Evolutionary conservation across 1,140 invertebrate genomes (phyloP).

Genomic region (Drosophila jambulina): DNA sequence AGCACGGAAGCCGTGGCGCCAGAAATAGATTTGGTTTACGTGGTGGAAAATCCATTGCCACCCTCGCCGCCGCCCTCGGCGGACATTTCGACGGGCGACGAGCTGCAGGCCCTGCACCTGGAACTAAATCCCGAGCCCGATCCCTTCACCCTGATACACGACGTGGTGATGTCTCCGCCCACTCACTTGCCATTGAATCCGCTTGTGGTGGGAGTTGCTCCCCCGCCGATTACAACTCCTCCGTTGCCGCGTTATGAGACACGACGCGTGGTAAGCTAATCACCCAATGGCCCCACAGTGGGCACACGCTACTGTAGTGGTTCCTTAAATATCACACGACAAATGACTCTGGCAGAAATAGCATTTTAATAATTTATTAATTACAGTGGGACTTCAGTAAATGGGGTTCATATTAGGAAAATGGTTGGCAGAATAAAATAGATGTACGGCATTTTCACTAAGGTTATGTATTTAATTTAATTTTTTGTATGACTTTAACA

Average conservation of each 20-base stretch:
- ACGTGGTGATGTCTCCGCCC: conserved; percentile 31
- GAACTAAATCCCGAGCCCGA: conserved; percentile 29
- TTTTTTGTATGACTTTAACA: background rate
- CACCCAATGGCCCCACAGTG: conserved; percentile 34
- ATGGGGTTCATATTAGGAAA: background rate
- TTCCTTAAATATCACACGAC: background rate
- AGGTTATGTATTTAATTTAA: background rate
- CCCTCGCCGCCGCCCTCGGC: conserved; percentile 66
- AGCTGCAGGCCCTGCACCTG: conserved; percentile 41
- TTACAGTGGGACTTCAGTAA: background rate
- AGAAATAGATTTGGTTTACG: conserved; percentile 76
- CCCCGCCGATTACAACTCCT: conserved; percentile 2
- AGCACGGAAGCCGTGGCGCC: conserved; percentile 26
- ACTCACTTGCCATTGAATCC: conserved; percentile 16
- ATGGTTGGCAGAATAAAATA: no score
- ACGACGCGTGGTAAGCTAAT: conserved; percentile 78
- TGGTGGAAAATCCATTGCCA: conserved; percentile 75
- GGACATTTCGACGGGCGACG: conserved; percentile 55
- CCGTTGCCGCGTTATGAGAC: conserved; percentile 64
- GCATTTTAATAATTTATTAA: conserved; percentile 1
- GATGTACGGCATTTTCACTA: no score
- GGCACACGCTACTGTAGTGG: background rate
- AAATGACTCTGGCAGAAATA: conserved; percentile 1
- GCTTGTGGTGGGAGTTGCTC: conserved; percentile 11
- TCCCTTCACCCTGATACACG: conserved; percentile 63